phyloP scores from a whole-genome alignment of 2,888 invertebrate genomes.

The Ypsolopha scabrella region DNA sequence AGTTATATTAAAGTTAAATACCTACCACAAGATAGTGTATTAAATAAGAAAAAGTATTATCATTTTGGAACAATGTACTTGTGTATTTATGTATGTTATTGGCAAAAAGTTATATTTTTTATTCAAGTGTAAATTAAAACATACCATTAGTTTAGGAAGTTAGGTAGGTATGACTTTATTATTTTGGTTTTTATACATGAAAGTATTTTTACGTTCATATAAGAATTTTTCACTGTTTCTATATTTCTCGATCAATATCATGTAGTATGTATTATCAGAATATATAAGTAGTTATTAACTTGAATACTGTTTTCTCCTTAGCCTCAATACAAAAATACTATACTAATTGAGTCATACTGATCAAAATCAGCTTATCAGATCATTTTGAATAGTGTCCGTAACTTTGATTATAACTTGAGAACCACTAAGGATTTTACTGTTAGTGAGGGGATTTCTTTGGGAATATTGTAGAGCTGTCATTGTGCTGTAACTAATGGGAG shows the following conservation, averaged over 20 bases:
- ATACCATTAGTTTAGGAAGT: background rate
- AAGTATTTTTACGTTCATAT: background rate
- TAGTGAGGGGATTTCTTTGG: too few relatives aligned
- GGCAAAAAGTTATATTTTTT: constrained; percentile 11
- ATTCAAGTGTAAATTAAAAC: constrained; percentile 11
- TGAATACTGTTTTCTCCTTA: too few relatives aligned
- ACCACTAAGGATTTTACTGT: too few relatives aligned
- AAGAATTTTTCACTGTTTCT: background rate
- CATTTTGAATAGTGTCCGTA: too few relatives aligned
- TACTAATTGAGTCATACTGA: too few relatives aligned
- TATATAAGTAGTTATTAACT: background rate
- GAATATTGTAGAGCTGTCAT: too few relatives aligned
- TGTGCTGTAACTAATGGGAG: too few relatives aligned
- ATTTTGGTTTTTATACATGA: background rate
- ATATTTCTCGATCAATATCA: background rate
- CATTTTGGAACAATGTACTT: constrained; percentile 8
- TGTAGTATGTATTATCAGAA: background rate
- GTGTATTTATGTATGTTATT: constrained; percentile 9
- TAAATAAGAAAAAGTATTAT: constrained; percentile 19
- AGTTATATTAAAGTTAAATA: constrained; percentile 9
- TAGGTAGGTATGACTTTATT: background rate
- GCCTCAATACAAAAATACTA: too few relatives aligned
- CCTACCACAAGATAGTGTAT: constrained; percentile 11
- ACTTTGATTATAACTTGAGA: too few relatives aligned
- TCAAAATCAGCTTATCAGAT: too few relatives aligned